Conservation (phyloP, 2,797 vertebrate genomes). For the Protosalanx chinensis region DNA sequence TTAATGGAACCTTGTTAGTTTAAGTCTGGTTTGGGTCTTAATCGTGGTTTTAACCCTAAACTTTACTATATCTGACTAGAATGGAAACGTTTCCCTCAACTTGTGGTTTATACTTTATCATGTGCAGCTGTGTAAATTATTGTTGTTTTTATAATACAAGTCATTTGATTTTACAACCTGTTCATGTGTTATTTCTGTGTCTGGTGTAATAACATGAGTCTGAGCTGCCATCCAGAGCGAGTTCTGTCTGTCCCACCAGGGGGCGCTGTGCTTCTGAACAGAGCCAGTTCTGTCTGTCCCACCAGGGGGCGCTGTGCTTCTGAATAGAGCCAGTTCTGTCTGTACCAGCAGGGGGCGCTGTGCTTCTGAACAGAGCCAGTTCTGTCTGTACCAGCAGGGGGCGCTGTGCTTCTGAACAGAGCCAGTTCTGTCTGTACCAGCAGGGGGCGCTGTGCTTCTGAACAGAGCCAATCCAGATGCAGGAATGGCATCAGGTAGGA, state of each 20-base stretch:
- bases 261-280: no score
- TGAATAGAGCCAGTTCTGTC: not conserved
- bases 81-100: constrained; percentile 24
- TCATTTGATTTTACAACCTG: constrained; percentile 22
- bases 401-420: not conserved
- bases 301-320: not conserved
- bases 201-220: not conserved
- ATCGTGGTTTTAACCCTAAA: not conserved
- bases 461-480: no score
- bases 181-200: not conserved
- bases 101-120: constrained; percentile 32
- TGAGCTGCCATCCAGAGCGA: not conserved
- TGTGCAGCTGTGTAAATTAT: constrained; percentile 32
- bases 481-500: no score
- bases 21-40: no score
- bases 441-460: no score
- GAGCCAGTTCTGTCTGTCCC: not conserved
- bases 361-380: no score
- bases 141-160: constrained; percentile 54
- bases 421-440: no score
- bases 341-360: no score
- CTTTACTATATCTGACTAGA: not conserved
- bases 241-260: no score
- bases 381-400: not conserved
- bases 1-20: no score